These are phyloP conservation scores for Riparia riparia DNA, from an alignment of 2,113 vertebrate species.

Conservation along the genomic window DNA sequence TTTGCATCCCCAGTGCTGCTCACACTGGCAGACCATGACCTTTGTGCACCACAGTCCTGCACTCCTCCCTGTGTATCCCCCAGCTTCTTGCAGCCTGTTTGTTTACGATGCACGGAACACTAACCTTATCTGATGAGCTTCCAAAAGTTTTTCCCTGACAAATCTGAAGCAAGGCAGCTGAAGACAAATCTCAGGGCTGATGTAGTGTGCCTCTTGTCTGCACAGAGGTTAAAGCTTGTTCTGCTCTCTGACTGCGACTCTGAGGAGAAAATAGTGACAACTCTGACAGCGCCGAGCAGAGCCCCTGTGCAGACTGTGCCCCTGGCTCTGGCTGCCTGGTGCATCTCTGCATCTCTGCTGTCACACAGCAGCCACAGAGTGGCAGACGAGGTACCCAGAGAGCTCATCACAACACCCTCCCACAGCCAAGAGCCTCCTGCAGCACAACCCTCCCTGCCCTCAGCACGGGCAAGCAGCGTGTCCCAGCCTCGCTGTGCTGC, in stretches of 20 bases:
- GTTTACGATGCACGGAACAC: not conserved
- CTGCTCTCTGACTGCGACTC: not conserved
- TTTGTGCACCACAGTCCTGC: not conserved
- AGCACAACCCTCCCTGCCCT: not conserved
- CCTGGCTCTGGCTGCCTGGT: not conserved
- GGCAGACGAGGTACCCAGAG: constrained; percentile 21
- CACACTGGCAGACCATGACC: not conserved
- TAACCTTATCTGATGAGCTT: not conserved
- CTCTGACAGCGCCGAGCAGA: not conserved
- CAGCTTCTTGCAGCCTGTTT: not conserved
- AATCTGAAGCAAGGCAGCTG: not conserved
- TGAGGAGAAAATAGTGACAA: not conserved
- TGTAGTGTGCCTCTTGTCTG: not conserved
- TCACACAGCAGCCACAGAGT: constrained; percentile 21
- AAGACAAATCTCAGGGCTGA: not conserved
- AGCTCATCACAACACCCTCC: not conserved
- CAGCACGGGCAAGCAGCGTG: not conserved
- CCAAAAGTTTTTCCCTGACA: not conserved
- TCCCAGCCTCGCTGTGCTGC: not conserved
- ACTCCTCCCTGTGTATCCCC: not conserved
- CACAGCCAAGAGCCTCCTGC: not conserved
- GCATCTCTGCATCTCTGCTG: not conserved
- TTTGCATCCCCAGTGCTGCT: not conserved
- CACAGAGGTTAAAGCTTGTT: not conserved
- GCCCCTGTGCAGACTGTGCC: not conserved